Evolutionary conservation across 1,140 invertebrate species (phyloP).

Genomic region (Hormaphis cornu): DNA sequence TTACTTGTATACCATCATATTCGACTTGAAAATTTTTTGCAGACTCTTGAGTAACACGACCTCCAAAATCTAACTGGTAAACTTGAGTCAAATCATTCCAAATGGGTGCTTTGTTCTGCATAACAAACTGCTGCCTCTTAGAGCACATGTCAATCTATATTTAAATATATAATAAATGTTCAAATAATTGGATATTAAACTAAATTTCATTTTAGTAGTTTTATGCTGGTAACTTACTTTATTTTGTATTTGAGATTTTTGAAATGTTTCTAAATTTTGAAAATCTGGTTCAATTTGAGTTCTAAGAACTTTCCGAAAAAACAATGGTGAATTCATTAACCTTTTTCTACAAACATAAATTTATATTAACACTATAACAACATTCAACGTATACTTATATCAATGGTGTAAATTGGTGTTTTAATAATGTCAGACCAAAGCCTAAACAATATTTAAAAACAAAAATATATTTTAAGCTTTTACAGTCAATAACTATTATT

Average conservation of each 20-base stretch:
- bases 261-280: slow-evolving; percentile 83
- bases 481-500: too few species aligned
- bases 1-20: slow-evolving; percentile 93
- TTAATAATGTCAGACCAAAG: too few species aligned
- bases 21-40: slow-evolving; percentile 99
- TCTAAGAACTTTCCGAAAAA: slow-evolving; percentile 57
- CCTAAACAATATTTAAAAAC: too few species aligned
- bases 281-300: slow-evolving; percentile 67
- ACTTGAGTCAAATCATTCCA: slow-evolving; percentile 99
- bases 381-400: too few species aligned
- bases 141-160: slow-evolving; percentile 37
- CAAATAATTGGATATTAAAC: not conserved
- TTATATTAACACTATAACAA: not conserved
- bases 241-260: slow-evolving; percentile 85
- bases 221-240: slow-evolving; percentile 58
- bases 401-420: too few species aligned
- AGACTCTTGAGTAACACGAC: slow-evolving; percentile 95
- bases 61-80: slow-evolving; percentile 98
- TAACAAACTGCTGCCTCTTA: slow-evolving; percentile 62
- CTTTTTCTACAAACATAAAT: slow-evolving; percentile 42
- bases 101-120: slow-evolving; percentile 98
- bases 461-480: too few species aligned
- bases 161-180: slow-evolving; percentile 1
- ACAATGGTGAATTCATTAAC: slow-evolving; percentile 67
- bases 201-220: not conserved